These are phyloP conservation scores for Drosophila sucinea DNA, from an alignment of 1,140 invertebrate genomes.

Conservation along the genomic window DNA sequence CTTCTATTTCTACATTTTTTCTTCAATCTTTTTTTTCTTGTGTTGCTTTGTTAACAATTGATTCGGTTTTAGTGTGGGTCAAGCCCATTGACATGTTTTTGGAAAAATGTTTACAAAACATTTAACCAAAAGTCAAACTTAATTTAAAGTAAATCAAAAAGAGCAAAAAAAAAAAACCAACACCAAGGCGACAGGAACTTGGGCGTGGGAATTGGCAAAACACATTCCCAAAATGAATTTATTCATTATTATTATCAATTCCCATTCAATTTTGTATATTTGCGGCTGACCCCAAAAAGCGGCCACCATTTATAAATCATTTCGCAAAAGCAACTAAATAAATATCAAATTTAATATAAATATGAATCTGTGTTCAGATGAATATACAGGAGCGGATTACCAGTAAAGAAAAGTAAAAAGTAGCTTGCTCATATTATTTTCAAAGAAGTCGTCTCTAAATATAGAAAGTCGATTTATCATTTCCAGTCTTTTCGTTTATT, in stretches of 20 bases:
- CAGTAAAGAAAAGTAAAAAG: neutral
- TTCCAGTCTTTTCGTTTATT: too few relatives aligned
- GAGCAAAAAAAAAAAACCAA: neutral
- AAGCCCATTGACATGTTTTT: conserved; percentile 29
- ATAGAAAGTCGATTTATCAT: neutral
- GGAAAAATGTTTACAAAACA: conserved; percentile 50
- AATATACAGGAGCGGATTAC: neutral
- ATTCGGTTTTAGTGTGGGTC: conserved; percentile 3
- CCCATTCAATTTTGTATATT: conserved; percentile 19
- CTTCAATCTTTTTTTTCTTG: neutral
- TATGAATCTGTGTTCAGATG: neutral
- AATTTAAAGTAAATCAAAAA: conserved; percentile 29
- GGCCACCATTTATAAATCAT: conserved; percentile 20
- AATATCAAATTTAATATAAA: conserved; percentile 8
- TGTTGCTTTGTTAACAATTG: conserved; percentile 19
- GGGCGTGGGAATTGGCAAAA: conserved; percentile 19
- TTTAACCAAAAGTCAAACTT: conserved; percentile 21
- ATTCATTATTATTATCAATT: conserved; percentile 4
- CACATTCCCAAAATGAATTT: conserved; percentile 7
- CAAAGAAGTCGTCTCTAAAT: too few relatives aligned
- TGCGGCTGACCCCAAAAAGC: conserved; percentile 21
- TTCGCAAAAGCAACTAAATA: conserved; percentile 18
- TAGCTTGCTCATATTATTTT: too few relatives aligned
- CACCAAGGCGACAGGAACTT: neutral
- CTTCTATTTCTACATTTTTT: neutral